A percentile compares a stretch with the other conserved stretches of the same genome.
phyloP scores from a whole-genome alignment of 2,888 invertebrate genomes.

The Acleris literana region DNA sequence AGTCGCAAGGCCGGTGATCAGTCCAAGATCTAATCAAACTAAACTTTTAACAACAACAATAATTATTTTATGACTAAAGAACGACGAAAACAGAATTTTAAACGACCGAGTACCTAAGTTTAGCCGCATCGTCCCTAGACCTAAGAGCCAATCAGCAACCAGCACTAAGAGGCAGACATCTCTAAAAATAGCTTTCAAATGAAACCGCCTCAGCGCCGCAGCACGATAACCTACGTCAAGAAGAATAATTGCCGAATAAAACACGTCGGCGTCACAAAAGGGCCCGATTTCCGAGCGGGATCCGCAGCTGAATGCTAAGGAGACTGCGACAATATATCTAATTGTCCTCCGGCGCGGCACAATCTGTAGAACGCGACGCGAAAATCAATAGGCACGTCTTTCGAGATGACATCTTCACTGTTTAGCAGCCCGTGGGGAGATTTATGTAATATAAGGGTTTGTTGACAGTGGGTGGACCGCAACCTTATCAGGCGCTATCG shows the following conservation, averaged over 20 bases:
- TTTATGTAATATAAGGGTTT: constrained; percentile 71
- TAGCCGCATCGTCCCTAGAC: constrained; percentile 5
- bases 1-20: neutral
- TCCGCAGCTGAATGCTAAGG: constrained; percentile 61
- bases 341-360: constrained; percentile 50
- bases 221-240: constrained; percentile 34
- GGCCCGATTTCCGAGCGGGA: constrained; percentile 36
- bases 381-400: constrained; percentile 76
- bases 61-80: no score
- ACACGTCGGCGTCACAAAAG: constrained; percentile 32
- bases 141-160: constrained; percentile 17
- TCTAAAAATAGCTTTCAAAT: constrained; percentile 24
- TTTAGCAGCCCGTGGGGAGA: constrained; percentile 45
- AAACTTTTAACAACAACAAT: neutral
- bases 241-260: constrained; percentile 39
- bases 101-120: neutral
- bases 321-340: constrained; percentile 64
- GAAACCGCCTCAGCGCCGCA: constrained; percentile 12
- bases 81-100: neutral
- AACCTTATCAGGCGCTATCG: constrained; percentile 74
- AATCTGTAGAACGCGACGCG: constrained; percentile 53
- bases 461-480: constrained; percentile 74
- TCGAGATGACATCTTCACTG: constrained; percentile 55
- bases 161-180: constrained; percentile 14
- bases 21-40: neutral